Percentiles rank a stretch among this genome's conserved stretches.
Conservation (phyloP, 2,113 vertebrate genomes). For the Cinclus cinclus region DNA sequence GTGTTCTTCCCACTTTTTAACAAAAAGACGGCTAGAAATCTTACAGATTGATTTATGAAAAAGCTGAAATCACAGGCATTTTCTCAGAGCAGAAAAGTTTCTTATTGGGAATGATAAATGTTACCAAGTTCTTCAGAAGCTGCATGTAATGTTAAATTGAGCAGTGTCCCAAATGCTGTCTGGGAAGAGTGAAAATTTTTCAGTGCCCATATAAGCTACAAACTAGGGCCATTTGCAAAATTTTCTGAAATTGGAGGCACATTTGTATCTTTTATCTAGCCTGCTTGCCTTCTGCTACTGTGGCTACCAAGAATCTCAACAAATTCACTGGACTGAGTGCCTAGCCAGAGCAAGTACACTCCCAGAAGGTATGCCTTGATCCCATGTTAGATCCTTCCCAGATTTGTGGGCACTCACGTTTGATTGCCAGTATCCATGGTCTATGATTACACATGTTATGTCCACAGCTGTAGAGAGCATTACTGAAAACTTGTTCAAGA, state of each 20-base stretch:
- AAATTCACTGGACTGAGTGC: not conserved
- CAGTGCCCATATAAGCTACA: not conserved
- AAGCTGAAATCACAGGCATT: not conserved
- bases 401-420: not conserved
- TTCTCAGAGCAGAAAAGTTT: not conserved
- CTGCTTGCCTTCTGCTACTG: not conserved
- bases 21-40: not conserved
- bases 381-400: not conserved
- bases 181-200: not conserved
- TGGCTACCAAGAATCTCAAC: not conserved
- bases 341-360: not conserved
- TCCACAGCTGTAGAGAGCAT: not conserved
- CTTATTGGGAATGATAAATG: not conserved
- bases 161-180: not conserved
- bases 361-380: not conserved
- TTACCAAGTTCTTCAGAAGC: not conserved
- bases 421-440: not conserved
- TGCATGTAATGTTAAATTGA: not conserved
- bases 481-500: not conserved
- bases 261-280: not conserved
- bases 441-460: not conserved
- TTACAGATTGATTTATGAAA: not conserved
- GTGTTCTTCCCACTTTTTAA: not conserved
- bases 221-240: not conserved
- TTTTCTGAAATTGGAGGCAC: not conserved